phyloP scores from a whole-genome alignment of 2,888 invertebrate species.

The Cartodere bifasciata region DNA sequence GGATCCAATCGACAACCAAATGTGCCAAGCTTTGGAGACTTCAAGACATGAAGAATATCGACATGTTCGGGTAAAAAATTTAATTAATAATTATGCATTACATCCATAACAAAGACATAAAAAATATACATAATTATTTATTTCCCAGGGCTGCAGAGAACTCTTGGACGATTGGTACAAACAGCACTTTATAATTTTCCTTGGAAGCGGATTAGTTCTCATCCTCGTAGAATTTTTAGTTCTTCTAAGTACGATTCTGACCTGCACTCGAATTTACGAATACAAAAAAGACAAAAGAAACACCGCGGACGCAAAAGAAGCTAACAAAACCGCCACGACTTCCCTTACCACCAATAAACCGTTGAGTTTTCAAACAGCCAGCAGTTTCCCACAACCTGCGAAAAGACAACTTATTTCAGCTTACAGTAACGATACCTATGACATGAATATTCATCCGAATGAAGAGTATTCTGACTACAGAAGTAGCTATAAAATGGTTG shows the following conservation, averaged over 20 bases:
- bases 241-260: slow-evolving; percentile 55
- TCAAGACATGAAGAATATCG: slow-evolving; percentile 44
- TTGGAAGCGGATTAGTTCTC: slow-evolving; percentile 50
- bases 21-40: slow-evolving; percentile 55
- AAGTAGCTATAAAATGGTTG: slow-evolving; percentile 30
- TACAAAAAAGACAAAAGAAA: slow-evolving; percentile 36
- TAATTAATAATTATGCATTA: no score
- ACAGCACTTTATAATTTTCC: slow-evolving; percentile 56
- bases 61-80: slow-evolving; percentile 41
- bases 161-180: slow-evolving; percentile 65
- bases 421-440: slow-evolving; percentile 32
- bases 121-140: not conserved
- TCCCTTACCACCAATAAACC: slow-evolving; percentile 11
- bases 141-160: slow-evolving; percentile 50
- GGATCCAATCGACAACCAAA: slow-evolving; percentile 52
- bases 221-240: slow-evolving; percentile 63
- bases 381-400: not conserved
- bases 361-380: not conserved
- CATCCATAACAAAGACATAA: no score
- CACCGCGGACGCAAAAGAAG: slow-evolving; percentile 15
- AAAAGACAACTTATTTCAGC: slow-evolving; percentile 22
- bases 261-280: slow-evolving; percentile 51
- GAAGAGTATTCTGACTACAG: no score
- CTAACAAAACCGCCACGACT: slow-evolving; percentile 11
- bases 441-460: slow-evolving; percentile 29